Conservation (phyloP, 1,140 invertebrate genomes). For the Sipha flava region DNA sequence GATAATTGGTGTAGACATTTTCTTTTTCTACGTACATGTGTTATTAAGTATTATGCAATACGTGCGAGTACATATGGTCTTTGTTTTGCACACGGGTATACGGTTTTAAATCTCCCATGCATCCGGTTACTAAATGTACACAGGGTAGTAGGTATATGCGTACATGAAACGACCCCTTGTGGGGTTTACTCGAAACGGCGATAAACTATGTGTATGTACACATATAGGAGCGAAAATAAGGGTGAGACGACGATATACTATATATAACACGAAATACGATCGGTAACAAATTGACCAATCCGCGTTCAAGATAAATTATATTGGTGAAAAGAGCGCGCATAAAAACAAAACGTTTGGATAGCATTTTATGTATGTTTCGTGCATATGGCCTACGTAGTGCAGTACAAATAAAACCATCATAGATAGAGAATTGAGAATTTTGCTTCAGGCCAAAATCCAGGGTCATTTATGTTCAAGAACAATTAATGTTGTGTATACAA, state of each 20-base stretch:
- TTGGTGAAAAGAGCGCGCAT: too few relatives aligned
- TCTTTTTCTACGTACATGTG: neutral
- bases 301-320: neutral
- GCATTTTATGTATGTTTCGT: too few relatives aligned
- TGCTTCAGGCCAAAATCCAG: too few relatives aligned
- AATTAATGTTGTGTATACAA: too few relatives aligned
- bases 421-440: too few relatives aligned
- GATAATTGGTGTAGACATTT: neutral
- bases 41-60: neutral
- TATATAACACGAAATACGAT: neutral
- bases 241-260: neutral
- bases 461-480: too few relatives aligned
- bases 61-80: too few relatives aligned
- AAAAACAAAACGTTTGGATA: too few relatives aligned
- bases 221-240: neutral
- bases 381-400: too few relatives aligned
- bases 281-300: constrained; percentile 1
- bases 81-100: neutral
- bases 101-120: neutral
- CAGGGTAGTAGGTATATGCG: neutral
- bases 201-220: neutral
- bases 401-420: too few relatives aligned
- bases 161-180: neutral
- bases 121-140: neutral
- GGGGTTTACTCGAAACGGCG: neutral